Evolutionary conservation across 2,888 invertebrate species (phyloP), one percentile per base, ranked within the genome.

Genomic region (Epirrhoe tristata): DNA sequence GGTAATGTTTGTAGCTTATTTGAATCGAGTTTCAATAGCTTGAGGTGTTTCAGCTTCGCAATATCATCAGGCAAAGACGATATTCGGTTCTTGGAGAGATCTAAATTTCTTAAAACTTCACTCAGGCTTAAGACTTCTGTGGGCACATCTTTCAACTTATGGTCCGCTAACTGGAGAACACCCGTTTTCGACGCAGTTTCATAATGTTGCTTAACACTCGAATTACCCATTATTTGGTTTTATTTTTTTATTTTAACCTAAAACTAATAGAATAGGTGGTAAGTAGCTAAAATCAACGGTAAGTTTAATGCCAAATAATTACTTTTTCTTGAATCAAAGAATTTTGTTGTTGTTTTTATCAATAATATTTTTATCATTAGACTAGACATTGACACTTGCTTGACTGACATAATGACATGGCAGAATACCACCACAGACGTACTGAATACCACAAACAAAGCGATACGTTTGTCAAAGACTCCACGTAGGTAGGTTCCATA

Each of bases 121-220:
- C 94, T 88, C 65, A 97, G 85, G 67, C 91, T 91, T 10, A 94
- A 87, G 52, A 97, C 89, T 76, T 96, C 95, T 50, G 90, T 87
- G 43, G 97, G 97, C 82, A 97, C 94, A 89, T 97, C 96, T 78
- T 97, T 97, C 61, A 99, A 91, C 79, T 97, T 97, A 66, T 95
- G 95, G 77, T 97, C 95, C 3, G 98, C 97, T 71, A 99, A 93
- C 86, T 98, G 98, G 69, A 99, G 94, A 43, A 98, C 97, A 14
- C 99, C 99, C 17, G 99, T 99, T 93, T 99, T 99, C 79, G 97
- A 96, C 12, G 99, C 99, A 62, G 97, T 99, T 84, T 98, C 98
- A 81, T 98, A 95, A 86, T 99, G 99, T 83, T 97, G 97, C 85
- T 98, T 98, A 61, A 98, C 89, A 69, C 96, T 96, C 66, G 98